These are phyloP conservation scores for Scartelaos histophorus DNA, from an alignment of 2,113 vertebrate species.

Conservation along the genomic window DNA sequence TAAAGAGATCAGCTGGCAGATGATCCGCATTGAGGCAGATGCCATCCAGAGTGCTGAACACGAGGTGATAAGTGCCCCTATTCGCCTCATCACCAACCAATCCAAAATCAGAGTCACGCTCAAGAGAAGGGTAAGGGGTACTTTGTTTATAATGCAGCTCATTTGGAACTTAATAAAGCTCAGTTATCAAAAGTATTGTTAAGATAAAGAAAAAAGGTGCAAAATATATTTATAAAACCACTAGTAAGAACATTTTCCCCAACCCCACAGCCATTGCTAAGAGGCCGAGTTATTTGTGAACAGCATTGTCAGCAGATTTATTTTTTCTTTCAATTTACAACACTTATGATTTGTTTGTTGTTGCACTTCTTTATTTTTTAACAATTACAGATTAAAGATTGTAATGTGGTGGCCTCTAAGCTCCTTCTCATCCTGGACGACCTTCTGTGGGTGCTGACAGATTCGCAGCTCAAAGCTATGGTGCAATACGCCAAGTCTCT, in stretches of 20 bases:
- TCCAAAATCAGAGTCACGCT: conserved; percentile 95
- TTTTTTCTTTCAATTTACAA: not conserved
- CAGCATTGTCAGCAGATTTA: no score
- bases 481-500: conserved; percentile 98
- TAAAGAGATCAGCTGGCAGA: conserved; percentile 99
- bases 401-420: conserved; percentile 95
- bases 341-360: not conserved
- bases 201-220: no score
- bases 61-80: conserved; percentile 94
- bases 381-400: conserved; percentile 87
- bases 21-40: conserved; percentile 98
- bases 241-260: no score
- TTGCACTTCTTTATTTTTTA: conserved; percentile 14
- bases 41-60: conserved; percentile 95
- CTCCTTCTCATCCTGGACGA: conserved; percentile 94
- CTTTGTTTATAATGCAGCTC: no score
- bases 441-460: conserved; percentile 96
- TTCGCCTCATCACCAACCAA: conserved; percentile 97
- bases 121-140: conserved; percentile 89
- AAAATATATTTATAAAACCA: no score
- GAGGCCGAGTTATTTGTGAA: no score
- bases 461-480: conserved; percentile 98
- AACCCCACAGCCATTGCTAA: no score
- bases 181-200: no score
- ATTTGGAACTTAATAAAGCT: no score